A percentile compares a stretch with the other conserved stretches of the same genome.
phyloP scores from a whole-genome alignment of 64 coral and sea anemone species.

The Pachyseris speciosa region DNA sequence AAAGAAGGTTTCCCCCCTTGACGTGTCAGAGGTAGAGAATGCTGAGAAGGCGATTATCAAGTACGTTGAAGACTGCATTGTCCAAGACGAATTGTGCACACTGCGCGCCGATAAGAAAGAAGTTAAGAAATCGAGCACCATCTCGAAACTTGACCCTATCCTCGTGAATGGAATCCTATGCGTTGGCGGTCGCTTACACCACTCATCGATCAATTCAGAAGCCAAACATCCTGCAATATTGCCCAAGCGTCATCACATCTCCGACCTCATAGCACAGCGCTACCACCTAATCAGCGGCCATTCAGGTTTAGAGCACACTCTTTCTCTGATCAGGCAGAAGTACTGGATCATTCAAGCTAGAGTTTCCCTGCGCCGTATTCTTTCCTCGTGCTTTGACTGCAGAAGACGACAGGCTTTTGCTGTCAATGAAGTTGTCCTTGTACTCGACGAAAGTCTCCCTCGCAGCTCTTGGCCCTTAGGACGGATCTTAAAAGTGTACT shows the following conservation, averaged over 20 bases:
- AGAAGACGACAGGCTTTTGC: neutral
- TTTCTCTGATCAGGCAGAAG: neutral
- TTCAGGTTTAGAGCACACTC: slow-evolving; percentile 22
- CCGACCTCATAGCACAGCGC: neutral
- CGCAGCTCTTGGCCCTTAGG: no score
- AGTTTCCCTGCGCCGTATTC: neutral
- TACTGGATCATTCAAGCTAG: slow-evolving; percentile 20
- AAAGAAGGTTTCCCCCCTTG: neutral
- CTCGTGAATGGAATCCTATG: no score
- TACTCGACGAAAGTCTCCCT: no score
- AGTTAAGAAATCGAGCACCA: slow-evolving; percentile 32
- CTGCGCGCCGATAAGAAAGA: neutral
- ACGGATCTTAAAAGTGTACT: no score
- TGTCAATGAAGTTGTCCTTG: no score
- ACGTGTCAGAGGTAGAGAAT: neutral
- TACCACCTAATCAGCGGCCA: neutral
- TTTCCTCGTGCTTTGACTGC: neutral
- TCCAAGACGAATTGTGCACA: neutral
- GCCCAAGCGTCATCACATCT: slow-evolving; percentile 23
- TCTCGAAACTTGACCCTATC: no score
- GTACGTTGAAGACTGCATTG: neutral
- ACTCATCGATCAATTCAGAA: neutral
- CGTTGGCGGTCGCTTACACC: no score
- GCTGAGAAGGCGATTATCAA: slow-evolving; percentile 2
- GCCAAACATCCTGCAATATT: slow-evolving; percentile 16